These are phyloP conservation scores for Empidonax alnorum DNA, from an alignment of 2,113 vertebrate genomes.

Conservation along the genomic window DNA sequence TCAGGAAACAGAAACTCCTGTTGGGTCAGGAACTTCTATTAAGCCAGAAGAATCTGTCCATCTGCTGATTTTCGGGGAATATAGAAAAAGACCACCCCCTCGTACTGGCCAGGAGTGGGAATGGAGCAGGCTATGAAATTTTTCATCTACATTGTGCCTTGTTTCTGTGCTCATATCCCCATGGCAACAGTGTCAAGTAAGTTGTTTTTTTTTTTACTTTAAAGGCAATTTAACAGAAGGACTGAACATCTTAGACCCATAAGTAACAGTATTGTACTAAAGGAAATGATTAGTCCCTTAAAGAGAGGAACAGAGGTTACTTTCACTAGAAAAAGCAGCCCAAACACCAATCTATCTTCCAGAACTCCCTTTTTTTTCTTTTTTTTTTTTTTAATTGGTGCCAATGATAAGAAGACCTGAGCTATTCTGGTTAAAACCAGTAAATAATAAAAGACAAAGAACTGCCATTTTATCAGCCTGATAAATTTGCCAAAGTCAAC, in stretches of 20 bases:
- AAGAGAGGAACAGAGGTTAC: neutral
- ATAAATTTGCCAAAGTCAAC: neutral
- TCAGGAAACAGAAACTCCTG: neutral
- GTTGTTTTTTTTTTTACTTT: neutral
- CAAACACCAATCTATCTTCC: neutral
- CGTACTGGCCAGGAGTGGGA: neutral
- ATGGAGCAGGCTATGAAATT: neutral
- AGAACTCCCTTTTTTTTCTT: neutral
- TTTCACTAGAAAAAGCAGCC: neutral
- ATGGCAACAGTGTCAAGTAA: neutral
- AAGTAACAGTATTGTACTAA: neutral
- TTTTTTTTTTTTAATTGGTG: neutral
- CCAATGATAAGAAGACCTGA: neutral
- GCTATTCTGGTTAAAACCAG: neutral
- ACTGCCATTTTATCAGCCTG: neutral
- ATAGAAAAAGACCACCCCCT: neutral
- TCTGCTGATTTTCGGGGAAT: neutral
- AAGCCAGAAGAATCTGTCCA: neutral
- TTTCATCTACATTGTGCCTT: neutral
- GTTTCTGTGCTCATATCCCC: neutral
- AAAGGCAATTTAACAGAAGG: neutral
- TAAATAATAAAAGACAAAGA: neutral
- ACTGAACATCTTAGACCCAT: neutral
- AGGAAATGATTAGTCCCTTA: neutral
- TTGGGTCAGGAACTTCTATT: no score